Base-by-base conservation (phyloP, 35 echinoderm and acorn worm species). In the Stichopus chloronotus region DNA sequence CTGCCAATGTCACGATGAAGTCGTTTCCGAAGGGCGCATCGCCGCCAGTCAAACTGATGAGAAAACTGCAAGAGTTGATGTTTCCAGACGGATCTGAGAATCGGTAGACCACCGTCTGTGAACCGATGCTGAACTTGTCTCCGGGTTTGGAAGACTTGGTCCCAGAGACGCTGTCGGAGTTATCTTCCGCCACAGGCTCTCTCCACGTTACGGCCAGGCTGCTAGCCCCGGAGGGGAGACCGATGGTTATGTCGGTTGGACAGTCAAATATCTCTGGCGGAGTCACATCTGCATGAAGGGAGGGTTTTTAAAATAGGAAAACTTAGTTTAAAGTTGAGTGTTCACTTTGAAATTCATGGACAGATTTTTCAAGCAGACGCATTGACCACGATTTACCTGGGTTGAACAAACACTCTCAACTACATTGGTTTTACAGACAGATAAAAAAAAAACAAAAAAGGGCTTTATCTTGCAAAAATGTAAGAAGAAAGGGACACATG, bases 171-270 rank as follows among this genome's bases (percentile, higher is more conserved):
- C 20, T 78, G 16, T 55, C 72, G 19, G 90, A 91, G 20, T 91
- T 91, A 11, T 91, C 90, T 5, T 19, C 52, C 4, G 90, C 90
- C 57, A 52, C 6, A 7, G 90, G 90, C 43, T 91, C 90, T 20
- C 17, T 12, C 90, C 90, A 91, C n/a, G 24, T 91, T 43, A 91
- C 90, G 5, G 71, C 90, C 4, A 91, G 90, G n/a, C 53, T 59
- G 6, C 11, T 9, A 16, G 58, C 52, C 52, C 56, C 76, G 17
- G 30, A 9, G 3, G 90, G 21, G 9, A 58, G 72, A 12, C 76
- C 90, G 53, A 91, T 78, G 25, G 52, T 91, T 25, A 91, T 57
- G 16, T 91, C 76, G 16, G 69, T 91, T 19, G 69, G 90, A 52
- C 90, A 91, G 25, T 77, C 53, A 20, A 72, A 57, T 7, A 91